Evolutionary conservation across 2,888 invertebrate species (phyloP).

Genomic region (Lycia hirtaria): DNA sequence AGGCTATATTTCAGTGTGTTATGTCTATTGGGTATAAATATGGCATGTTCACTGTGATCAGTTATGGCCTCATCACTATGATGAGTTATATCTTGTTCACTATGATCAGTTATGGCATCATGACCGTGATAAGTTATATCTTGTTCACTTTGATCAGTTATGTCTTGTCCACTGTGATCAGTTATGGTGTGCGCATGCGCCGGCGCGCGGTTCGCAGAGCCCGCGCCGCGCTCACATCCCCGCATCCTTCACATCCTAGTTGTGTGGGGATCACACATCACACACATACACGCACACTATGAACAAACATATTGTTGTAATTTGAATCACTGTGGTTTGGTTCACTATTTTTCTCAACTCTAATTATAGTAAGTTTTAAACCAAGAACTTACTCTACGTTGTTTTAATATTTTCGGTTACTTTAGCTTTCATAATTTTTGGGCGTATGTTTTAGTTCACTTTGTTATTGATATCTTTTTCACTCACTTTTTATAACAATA

Average conservation of each 20-base stretch:
- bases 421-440: not conserved
- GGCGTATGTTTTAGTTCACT: not conserved
- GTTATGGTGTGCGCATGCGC: not conserved
- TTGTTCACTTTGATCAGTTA: not conserved
- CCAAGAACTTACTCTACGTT: not conserved
- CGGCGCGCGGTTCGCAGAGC: conserved; percentile 46
- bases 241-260: conserved; percentile 78
- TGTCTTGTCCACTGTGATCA: not conserved
- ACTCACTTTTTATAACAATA: not conserved
- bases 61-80: too few species aligned
- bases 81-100: too few species aligned
- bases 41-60: not conserved
- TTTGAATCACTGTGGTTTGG: not conserved
- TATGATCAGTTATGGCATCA: too few species aligned
- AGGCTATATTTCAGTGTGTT: too few species aligned
- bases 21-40: not conserved
- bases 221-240: conserved; percentile 73
- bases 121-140: too few species aligned
- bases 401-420: not conserved
- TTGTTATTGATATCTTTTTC: not conserved
- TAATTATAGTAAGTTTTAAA: too few species aligned
- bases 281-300: not conserved
- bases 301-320: not conserved
- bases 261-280: conserved; percentile 1
- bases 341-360: not conserved